Percentiles rank a stretch among this genome's conserved stretches.
These are phyloP conservation scores for Cosmia pyralina DNA, from an alignment of 2,888 invertebrate genomes.

Conservation along the genomic window DNA sequence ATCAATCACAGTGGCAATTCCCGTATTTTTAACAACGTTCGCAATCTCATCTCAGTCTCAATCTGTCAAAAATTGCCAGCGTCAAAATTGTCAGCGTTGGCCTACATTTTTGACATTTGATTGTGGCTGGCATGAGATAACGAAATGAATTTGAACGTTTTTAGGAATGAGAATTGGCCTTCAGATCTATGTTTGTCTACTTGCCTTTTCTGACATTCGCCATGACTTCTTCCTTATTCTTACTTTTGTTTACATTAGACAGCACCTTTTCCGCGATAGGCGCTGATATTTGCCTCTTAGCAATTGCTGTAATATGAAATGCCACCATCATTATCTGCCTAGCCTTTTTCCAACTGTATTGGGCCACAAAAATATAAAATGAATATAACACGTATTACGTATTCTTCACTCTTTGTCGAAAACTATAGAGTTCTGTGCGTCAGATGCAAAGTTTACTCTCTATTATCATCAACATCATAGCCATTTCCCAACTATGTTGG, in stretches of 20 bases:
- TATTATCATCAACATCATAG: no score
- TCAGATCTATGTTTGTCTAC: not conserved
- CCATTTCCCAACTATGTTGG: no score
- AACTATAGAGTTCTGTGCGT: not conserved
- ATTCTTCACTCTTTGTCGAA: not conserved
- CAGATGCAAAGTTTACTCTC: not conserved
- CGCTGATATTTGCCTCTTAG: slow-evolving; percentile 22
- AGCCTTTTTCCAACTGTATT: not conserved
- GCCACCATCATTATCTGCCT: not conserved
- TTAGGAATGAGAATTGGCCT: no score
- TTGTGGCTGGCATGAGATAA: no score
- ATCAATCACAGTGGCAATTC: no score
- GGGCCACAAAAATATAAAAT: not conserved
- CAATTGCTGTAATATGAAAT: slow-evolving; percentile 32
- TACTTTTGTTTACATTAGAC: slow-evolving; percentile 17
- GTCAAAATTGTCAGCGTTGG: no score
- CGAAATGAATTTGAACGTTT: no score
- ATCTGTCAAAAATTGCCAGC: no score
- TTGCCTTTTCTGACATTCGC: slow-evolving; percentile 13
- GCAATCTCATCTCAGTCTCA: no score
- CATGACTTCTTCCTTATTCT: slow-evolving; percentile 27
- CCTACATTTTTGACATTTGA: no score
- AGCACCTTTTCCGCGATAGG: slow-evolving; percentile 18
- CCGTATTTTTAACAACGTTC: no score
- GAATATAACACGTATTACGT: not conserved